These are phyloP conservation scores for Megaceryle torquata DNA, from an alignment of 2,113 vertebrate species.

Conservation along the genomic window DNA sequence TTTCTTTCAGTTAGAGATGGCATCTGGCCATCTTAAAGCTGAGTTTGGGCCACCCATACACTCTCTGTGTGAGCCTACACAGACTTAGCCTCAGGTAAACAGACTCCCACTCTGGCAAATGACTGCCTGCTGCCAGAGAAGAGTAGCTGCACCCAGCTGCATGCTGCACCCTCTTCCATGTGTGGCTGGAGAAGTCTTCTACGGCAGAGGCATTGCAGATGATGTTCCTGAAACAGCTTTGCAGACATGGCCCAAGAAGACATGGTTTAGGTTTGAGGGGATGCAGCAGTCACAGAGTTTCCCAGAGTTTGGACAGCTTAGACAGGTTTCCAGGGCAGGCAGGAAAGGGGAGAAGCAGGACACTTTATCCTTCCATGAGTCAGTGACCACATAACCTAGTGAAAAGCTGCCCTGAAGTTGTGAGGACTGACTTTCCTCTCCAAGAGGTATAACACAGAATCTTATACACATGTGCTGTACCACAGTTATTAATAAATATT, in stretches of 20 bases:
- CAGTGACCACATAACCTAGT: not conserved
- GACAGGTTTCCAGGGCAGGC: not conserved
- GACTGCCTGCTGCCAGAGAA: not conserved
- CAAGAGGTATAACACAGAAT: not conserved
- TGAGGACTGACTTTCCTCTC: not conserved
- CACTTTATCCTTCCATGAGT: not conserved
- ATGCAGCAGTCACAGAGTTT: not conserved
- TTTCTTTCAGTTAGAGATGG: not conserved
- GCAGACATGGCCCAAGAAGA: accelerated
- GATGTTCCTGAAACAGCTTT: not conserved
- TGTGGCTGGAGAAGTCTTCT: not conserved
- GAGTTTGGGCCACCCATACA: not conserved
- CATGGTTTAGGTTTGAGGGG: not conserved
- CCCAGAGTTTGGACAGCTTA: not conserved
- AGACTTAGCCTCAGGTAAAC: not conserved
- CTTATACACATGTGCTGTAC: not conserved
- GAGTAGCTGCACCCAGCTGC: not conserved
- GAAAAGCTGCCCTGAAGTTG: not conserved
- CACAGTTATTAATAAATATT: not conserved
- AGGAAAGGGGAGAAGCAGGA: not conserved
- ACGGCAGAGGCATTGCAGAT: not conserved
- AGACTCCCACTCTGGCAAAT: not conserved
- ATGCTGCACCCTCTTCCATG: not conserved
- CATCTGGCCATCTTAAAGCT: not conserved
- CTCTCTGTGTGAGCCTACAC: not conserved